Evolutionary conservation across 2,797 vertebrate species (phyloP), one percentile per base, ranked within the genome.

Genomic region (Masticophis lateralis): DNA sequence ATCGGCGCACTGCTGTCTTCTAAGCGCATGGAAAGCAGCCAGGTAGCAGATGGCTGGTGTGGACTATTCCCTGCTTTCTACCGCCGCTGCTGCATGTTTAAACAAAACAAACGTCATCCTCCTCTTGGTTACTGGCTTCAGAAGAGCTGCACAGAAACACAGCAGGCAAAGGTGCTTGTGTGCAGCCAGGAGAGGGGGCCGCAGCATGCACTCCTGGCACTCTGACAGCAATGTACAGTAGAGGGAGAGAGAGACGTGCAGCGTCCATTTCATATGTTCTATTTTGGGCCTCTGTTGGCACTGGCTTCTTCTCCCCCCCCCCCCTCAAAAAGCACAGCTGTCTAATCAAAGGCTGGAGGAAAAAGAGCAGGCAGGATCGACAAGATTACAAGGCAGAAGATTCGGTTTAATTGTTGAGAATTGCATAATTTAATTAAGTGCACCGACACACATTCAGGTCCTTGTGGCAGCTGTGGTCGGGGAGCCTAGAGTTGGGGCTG

Each of bases 31-130:
- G 98, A 98, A 55, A 32, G n/a, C 91, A 96, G 98, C 98, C 97
- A 98, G 97, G 96, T 94, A 97, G 98, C 98, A 98, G 98, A 98
- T 98, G 98, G 98, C 95, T 95, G 25, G 0, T 90, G 89, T 53
- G 95, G 95, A 95, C 93, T 47, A 90, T 97, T 95, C 91, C 91
- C 94, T 91, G 89, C 94, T 87, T 83, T 96, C 94, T 92, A 74
- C 94, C 47, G 37, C 93, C 90, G 86, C 93, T 32, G 94, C 95
- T 91, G 94, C 94, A 92, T 51, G 92, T 83, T 90, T 56, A 95
- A 95, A 92, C 93, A 51, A 90, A 93, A 90, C 95, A 74, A 13
- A 27, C 66, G 57, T 91, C 91, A 91, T 94, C 93, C 89, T 95
- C 93, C 94, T 94, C 94, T 66, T 10, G 51, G 92, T 94, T 92